These are phyloP conservation scores for Petrolisthes cinctipes DNA, from an alignment of 2,888 invertebrate genomes.

Conservation along the genomic window DNA sequence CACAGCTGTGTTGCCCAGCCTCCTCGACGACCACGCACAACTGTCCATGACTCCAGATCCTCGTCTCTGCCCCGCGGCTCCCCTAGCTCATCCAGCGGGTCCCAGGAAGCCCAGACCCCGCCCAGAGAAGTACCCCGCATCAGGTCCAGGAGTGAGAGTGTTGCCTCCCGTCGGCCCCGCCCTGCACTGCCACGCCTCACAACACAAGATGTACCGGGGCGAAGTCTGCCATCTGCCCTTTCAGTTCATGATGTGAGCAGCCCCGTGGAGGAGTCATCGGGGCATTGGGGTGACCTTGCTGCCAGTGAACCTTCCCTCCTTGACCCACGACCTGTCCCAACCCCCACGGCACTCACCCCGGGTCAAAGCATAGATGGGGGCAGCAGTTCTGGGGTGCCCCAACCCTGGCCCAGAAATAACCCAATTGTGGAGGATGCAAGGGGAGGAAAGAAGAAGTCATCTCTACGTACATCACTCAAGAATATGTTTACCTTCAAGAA, in stretches of 20 bases:
- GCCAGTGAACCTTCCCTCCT: conserved; percentile 54
- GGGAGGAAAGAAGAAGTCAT: conserved; percentile 51
- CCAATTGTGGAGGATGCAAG: conserved; percentile 17
- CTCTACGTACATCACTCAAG: conserved; percentile 55
- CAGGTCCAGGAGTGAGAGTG: conserved; percentile 53
- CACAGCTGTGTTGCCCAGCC: conserved; percentile 52
- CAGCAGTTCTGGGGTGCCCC: background rate
- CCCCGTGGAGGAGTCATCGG: conserved; percentile 27
- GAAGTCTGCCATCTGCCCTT: conserved; percentile 35
- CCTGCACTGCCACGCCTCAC: conserved; percentile 17
- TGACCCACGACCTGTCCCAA: conserved; percentile 31
- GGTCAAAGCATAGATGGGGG: conserved; percentile 39
- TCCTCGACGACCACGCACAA: conserved; percentile 23
- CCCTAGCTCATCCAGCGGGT: conserved; percentile 43
- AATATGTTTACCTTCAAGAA: conserved; percentile 65
- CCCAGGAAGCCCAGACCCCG: conserved; percentile 17
- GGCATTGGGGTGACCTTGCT: conserved; percentile 49
- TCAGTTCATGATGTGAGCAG: conserved; percentile 49
- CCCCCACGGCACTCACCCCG: conserved; percentile 29
- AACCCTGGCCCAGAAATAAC: background rate
- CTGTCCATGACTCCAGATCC: conserved; percentile 44
- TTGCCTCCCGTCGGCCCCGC: conserved; percentile 37
- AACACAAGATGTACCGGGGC: background rate
- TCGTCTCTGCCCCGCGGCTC: conserved; percentile 60
- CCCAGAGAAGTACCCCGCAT: conserved; percentile 23